Evolutionary conservation across 2,797 vertebrate genomes (phyloP).

Genomic region (Microtus agrestis): DNA sequence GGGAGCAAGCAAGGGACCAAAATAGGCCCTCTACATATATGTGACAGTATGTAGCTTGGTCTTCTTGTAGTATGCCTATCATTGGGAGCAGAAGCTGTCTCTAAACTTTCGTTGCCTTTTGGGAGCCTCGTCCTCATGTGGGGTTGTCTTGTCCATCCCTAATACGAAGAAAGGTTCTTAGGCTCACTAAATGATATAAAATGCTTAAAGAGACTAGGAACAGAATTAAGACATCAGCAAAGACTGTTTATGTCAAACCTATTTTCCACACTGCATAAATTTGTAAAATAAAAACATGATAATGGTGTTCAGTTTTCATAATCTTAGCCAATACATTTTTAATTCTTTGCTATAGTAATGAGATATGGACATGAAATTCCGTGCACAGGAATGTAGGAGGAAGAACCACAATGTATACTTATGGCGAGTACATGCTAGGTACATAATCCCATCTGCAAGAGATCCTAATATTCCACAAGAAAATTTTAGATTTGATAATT

Average conservation of each 20-base stretch:
- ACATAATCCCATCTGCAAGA: neutral
- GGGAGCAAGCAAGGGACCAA: neutral
- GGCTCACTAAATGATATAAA: neutral
- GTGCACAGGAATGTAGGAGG: neutral
- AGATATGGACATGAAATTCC: neutral
- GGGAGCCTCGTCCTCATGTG: neutral
- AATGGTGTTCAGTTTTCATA: neutral
- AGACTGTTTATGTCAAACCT: neutral
- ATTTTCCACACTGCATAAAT: neutral
- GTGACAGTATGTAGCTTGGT: neutral
- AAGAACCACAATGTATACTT: neutral
- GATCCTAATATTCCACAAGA: neutral
- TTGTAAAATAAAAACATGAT: neutral
- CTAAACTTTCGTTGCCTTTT: neutral
- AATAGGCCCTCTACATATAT: neutral
- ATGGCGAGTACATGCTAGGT: neutral
- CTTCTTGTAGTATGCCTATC: neutral
- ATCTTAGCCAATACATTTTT: neutral
- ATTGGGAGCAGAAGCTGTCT: neutral
- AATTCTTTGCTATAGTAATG: neutral
- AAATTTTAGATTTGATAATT: neutral
- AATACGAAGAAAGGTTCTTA: neutral
- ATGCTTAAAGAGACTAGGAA: neutral
- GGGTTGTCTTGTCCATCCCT: neutral
- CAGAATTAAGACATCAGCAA: neutral